Evolutionary conservation across 2,113 vertebrate genomes (phyloP).

Genomic region (Aldabrachelys gigantea): DNA sequence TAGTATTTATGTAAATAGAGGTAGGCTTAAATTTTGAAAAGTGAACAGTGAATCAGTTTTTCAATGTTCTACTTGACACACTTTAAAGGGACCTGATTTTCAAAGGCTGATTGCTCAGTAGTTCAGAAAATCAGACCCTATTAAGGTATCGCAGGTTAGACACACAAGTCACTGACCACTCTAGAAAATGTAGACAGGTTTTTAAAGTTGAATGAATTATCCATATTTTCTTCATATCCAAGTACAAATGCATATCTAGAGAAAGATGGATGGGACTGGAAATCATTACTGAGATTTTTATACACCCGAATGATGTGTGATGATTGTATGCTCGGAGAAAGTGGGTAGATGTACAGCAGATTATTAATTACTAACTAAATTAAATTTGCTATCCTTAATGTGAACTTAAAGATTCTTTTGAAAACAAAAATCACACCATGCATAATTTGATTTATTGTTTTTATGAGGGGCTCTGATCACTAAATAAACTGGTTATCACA

Average conservation of each 20-base stretch:
- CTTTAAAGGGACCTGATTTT: background rate
- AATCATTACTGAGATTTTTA: background rate
- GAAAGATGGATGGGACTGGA: slow-evolving; percentile 35
- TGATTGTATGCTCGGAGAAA: slow-evolving; percentile 16
- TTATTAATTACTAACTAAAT: slow-evolving; percentile 23
- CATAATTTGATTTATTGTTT: background rate
- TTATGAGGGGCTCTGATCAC: background rate
- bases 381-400: background rate
- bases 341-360: background rate
- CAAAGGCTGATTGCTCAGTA: background rate
- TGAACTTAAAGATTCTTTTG: background rate
- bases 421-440: background rate
- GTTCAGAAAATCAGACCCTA: slow-evolving; percentile 24
- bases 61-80: background rate
- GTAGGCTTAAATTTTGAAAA: background rate
- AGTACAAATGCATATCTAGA: slow-evolving; percentile 13
- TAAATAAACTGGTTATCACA: background rate
- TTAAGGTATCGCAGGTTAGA: background rate
- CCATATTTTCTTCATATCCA: background rate
- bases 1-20: background rate
- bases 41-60: background rate
- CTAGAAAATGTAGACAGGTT: background rate
- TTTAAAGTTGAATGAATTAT: background rate
- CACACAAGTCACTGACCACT: background rate
- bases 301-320: background rate